Conservation (phyloP, 2,113 vertebrate genomes). For the Myodes glareolus region DNA sequence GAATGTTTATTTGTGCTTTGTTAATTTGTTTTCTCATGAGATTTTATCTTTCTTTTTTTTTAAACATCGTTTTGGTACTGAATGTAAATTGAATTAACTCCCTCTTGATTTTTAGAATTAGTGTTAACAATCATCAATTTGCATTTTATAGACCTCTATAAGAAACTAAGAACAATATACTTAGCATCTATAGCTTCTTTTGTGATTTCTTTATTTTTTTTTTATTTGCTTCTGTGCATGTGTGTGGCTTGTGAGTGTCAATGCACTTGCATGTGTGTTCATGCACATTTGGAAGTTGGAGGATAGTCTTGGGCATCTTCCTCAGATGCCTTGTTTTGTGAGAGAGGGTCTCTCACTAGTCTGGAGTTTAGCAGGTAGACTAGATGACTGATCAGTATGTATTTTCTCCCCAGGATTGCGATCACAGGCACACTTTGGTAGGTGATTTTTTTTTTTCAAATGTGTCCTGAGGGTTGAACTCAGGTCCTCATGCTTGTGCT, state of each 20-base stretch:
- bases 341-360: not conserved
- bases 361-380: not conserved
- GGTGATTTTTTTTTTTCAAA: too few relatives aligned
- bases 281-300: not conserved
- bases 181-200: not conserved
- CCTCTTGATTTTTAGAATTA: not conserved
- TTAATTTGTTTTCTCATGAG: not conserved
- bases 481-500: not conserved
- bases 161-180: not conserved
- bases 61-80: not conserved
- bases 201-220: not conserved
- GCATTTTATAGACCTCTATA: not conserved
- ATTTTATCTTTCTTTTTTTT: not conserved
- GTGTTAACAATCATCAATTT: not conserved
- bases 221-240: not conserved
- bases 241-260: not conserved
- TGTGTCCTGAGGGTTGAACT: not conserved
- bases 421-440: not conserved
- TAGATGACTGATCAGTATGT: not conserved
- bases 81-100: not conserved
- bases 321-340: too few relatives aligned
- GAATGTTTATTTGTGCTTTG: not conserved
- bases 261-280: not conserved
- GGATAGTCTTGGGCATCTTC: not conserved
- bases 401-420: not conserved